Evolutionary conservation across 1,140 invertebrate genomes (phyloP).

Genomic region (Lutraria rhynchaena): DNA sequence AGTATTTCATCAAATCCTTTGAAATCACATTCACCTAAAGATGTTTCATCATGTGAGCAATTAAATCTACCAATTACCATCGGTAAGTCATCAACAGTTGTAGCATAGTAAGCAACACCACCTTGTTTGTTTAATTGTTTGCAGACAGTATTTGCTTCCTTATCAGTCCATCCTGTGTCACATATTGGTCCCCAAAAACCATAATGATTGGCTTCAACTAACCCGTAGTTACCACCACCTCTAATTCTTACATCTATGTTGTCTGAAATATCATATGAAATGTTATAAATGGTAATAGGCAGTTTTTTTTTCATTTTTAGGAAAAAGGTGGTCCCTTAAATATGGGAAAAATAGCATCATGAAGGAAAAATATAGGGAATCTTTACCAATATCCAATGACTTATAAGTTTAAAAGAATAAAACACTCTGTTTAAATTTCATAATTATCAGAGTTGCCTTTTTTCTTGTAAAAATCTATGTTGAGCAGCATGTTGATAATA

Average conservation of each 20-base stretch:
- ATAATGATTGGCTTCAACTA: slow-evolving; percentile 57
- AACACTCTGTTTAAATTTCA: no score
- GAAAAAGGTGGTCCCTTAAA: no score
- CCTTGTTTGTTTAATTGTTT: slow-evolving; percentile 40
- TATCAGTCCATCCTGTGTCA: slow-evolving; percentile 60
- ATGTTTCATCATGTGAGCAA: slow-evolving; percentile 55
- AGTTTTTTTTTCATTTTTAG: no score
- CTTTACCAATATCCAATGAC: no score
- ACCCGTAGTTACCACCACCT: slow-evolving; percentile 27
- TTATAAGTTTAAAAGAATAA: no score
- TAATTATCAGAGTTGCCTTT: no score
- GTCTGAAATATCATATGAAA: no score
- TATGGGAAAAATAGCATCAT: no score
- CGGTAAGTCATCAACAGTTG: slow-evolving; percentile 26
- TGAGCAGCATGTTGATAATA: no score
- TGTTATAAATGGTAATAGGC: no score
- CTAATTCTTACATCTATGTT: not conserved
- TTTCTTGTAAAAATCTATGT: no score
- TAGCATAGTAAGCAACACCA: slow-evolving; percentile 48
- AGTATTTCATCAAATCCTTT: slow-evolving; percentile 57
- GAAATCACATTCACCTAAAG: slow-evolving; percentile 46
- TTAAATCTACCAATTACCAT: slow-evolving; percentile 56
- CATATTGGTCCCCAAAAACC: slow-evolving; percentile 68
- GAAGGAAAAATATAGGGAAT: no score
- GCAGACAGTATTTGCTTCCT: slow-evolving; percentile 60